A percentile compares a stretch with the other conserved stretches of the same genome.
These are phyloP conservation scores for Mionectes macconnelli DNA, from an alignment of 2,113 vertebrate genomes.

Conservation along the genomic window DNA sequence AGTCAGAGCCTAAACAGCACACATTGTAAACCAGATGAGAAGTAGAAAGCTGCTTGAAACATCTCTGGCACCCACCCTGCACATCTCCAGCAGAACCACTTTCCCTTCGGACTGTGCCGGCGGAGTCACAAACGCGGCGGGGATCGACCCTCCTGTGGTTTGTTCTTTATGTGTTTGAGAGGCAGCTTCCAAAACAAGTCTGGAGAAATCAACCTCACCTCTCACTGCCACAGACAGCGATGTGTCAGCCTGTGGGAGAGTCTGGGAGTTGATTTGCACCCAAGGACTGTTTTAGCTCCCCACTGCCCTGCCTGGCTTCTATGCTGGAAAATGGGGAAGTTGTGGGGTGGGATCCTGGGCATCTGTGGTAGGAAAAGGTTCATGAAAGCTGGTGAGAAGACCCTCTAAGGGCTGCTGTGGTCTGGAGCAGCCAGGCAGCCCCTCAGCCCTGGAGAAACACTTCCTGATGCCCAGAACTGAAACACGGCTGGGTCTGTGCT, in stretches of 20 bases:
- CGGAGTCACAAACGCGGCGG: background rate
- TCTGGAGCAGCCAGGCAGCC: background rate
- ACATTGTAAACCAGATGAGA: background rate
- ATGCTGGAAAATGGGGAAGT: background rate
- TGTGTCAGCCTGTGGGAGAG: background rate
- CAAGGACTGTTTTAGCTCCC: background rate
- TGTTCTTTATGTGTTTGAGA: background rate
- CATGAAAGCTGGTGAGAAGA: background rate
- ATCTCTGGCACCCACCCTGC: background rate
- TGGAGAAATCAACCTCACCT: background rate
- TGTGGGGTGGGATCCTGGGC: too few relatives aligned
- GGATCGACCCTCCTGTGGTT: background rate
- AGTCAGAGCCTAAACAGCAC: background rate
- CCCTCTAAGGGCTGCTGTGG: background rate
- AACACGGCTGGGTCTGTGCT: fast-evolving
- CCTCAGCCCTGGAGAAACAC: background rate
- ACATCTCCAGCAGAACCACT: background rate
- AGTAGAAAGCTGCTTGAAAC: background rate
- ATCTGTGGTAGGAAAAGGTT: background rate
- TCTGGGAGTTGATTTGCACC: background rate
- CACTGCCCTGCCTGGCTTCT: background rate
- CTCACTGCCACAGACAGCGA: background rate
- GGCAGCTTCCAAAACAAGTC: background rate
- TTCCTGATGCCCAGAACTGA: background rate
- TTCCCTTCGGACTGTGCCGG: background rate